Conservation (phyloP, 1,140 invertebrate genomes). For the Drosophila quadrilineata region DNA sequence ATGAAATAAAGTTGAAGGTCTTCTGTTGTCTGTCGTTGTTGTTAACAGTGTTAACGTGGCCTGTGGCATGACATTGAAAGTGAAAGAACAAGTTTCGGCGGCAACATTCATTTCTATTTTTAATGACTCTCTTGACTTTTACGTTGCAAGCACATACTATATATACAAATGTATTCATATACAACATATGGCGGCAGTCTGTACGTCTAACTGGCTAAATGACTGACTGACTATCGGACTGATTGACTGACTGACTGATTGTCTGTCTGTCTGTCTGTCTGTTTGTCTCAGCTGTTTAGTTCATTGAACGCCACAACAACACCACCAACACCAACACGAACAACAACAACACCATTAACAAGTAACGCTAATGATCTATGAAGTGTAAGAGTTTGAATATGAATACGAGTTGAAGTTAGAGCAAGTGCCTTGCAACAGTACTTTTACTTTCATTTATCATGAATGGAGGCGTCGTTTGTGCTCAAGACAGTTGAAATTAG, state of each 20-base stretch:
- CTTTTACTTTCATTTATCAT: slow-evolving; percentile 79
- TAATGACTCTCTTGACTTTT: slow-evolving; percentile 71
- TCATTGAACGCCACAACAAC: slow-evolving; percentile 63
- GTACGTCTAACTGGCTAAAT: slow-evolving; percentile 2
- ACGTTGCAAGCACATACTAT: slow-evolving; percentile 52
- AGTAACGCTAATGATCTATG: slow-evolving; percentile 72
- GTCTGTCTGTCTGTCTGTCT: slow-evolving; percentile 19
- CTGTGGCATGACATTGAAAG: slow-evolving; percentile 72
- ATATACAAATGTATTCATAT: too few species aligned
- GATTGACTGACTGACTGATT: slow-evolving; percentile 6
- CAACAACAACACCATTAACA: slow-evolving; percentile 24
- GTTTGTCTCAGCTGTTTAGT: slow-evolving; percentile 28
- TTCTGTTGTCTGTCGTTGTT: slow-evolving; percentile 43
- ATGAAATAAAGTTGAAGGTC: slow-evolving; percentile 69
- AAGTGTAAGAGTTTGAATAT: slow-evolving; percentile 50
- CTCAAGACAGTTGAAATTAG: slow-evolving; percentile 58
- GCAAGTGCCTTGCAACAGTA: slow-evolving; percentile 54
- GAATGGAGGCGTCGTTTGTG: slow-evolving; percentile 71
- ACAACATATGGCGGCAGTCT: too few species aligned
- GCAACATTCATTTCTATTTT: slow-evolving; percentile 61
- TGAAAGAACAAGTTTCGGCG: slow-evolving; percentile 75
- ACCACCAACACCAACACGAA: slow-evolving; percentile 41
- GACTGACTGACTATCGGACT: not conserved
- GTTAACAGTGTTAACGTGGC: too few species aligned
- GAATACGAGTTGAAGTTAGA: slow-evolving; percentile 6